Percentiles rank a stretch among this genome's conserved stretches.
Conservation (phyloP, 2,113 vertebrate genomes). For the Prunella himalayana region DNA sequence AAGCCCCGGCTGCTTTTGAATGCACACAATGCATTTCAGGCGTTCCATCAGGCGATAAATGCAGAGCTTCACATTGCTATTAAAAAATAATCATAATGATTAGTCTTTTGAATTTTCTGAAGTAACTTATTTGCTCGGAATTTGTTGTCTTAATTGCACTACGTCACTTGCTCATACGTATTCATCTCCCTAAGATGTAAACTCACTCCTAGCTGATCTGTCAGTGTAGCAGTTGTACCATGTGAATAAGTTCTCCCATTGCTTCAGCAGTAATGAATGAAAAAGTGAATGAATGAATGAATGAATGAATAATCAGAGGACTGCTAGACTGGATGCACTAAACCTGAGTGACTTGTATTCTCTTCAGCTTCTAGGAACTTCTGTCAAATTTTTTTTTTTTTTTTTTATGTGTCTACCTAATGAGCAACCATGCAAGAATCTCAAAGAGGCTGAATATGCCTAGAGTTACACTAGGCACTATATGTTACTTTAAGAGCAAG, state of each 20-base stretch:
- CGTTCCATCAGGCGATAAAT: constrained; percentile 72
- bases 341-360: background rate
- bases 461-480: background rate
- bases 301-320: constrained; percentile 2
- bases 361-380: background rate
- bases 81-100: constrained; percentile 82
- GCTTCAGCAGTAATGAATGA: constrained; percentile 57
- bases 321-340: background rate
- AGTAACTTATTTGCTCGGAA: constrained; percentile 65
- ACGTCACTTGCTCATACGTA: constrained; percentile 31
- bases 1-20: constrained; percentile 66
- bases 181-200: constrained; percentile 36
- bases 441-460: background rate
- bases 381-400: background rate
- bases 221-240: constrained; percentile 23
- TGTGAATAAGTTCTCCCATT: constrained; percentile 31
- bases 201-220: constrained; percentile 51
- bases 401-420: background rate
- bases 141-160: constrained; percentile 66
- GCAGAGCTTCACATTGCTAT: constrained; percentile 70
- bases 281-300: constrained; percentile 30
- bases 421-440: background rate
- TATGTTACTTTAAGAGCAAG: background rate
- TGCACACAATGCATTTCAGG: constrained; percentile 77
- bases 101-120: constrained; percentile 72